Conservation (phyloP, 2,888 invertebrate genomes). For the Microctonus aethiopoides region DNA sequence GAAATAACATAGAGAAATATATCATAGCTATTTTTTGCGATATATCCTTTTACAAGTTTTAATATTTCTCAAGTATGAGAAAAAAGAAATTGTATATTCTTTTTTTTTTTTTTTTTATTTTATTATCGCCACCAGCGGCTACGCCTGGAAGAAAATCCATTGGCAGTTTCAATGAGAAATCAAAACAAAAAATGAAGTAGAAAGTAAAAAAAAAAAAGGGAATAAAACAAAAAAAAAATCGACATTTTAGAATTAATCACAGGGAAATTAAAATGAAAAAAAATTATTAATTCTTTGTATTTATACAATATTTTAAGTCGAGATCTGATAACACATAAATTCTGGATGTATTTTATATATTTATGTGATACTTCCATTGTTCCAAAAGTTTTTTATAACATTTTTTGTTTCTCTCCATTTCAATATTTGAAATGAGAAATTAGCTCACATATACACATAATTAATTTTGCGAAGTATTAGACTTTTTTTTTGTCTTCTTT, state of each 20-base stretch:
- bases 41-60: constrained; percentile 55
- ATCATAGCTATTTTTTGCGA: constrained; percentile 61
- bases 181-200: neutral
- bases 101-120: neutral
- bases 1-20: constrained; percentile 57
- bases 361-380: neutral
- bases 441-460: neutral
- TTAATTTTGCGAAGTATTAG: neutral
- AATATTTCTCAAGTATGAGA: constrained; percentile 35
- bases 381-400: neutral
- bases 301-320: neutral
- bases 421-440: neutral
- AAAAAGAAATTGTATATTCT: neutral
- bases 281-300: neutral
- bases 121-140: neutral
- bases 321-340: neutral
- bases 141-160: neutral
- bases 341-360: neutral
- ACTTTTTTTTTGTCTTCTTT: too few species aligned
- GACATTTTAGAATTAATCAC: neutral
- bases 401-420: neutral
- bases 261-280: constrained; percentile 10
- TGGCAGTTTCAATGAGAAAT: constrained; percentile 12
- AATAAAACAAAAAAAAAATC: neutral
- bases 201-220: neutral